A percentile compares a stretch with the other conserved stretches of the same genome.
Evolutionary conservation across 1,140 invertebrate species (phyloP).

Genomic region (Drosophila auraria): DNA sequence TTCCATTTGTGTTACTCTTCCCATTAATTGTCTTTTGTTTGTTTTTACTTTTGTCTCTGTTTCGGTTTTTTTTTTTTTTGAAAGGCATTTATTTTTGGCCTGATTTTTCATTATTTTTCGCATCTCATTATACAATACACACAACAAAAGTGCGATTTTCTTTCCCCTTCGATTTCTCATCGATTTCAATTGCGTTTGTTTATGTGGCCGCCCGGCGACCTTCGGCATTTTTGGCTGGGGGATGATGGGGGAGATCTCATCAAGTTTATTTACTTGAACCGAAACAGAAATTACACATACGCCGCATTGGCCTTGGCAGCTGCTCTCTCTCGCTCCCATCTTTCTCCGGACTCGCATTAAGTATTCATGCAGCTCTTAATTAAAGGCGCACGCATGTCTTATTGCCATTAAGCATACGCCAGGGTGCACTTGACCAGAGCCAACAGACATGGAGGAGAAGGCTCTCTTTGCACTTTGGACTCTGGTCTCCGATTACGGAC

Average conservation of each 20-base stretch:
- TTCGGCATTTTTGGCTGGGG: slow-evolving; percentile 57
- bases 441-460: slow-evolving; percentile 7
- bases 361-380: slow-evolving; percentile 42
- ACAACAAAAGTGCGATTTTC: slow-evolving; percentile 35
- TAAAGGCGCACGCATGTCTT: slow-evolving; percentile 37
- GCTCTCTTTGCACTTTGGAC: not conserved
- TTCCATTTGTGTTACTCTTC: slow-evolving; percentile 52
- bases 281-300: slow-evolving; percentile 68
- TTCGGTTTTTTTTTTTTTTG: slow-evolving; percentile 27
- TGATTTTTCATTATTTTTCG: slow-evolving; percentile 62
- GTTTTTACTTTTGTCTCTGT: slow-evolving; percentile 28
- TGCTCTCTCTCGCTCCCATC: not conserved
- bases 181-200: slow-evolving; percentile 61
- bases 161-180: slow-evolving; percentile 53
- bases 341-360: slow-evolving; percentile 24
- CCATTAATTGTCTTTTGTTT: slow-evolving; percentile 69
- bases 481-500: not conserved
- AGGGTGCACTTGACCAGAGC: slow-evolving; percentile 50
- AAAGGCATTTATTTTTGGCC: slow-evolving; percentile 50
- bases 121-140: slow-evolving; percentile 63
- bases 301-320: slow-evolving; percentile 48
- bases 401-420: slow-evolving; percentile 69
- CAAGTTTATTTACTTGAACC: slow-evolving; percentile 75
- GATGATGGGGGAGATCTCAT: slow-evolving; percentile 32
- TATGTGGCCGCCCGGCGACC: slow-evolving; percentile 38